A percentile compares a stretch with the other conserved stretches of the same genome.
Evolutionary conservation across 2,888 invertebrate species (phyloP).

Genomic region (Gibbula magus): DNA sequence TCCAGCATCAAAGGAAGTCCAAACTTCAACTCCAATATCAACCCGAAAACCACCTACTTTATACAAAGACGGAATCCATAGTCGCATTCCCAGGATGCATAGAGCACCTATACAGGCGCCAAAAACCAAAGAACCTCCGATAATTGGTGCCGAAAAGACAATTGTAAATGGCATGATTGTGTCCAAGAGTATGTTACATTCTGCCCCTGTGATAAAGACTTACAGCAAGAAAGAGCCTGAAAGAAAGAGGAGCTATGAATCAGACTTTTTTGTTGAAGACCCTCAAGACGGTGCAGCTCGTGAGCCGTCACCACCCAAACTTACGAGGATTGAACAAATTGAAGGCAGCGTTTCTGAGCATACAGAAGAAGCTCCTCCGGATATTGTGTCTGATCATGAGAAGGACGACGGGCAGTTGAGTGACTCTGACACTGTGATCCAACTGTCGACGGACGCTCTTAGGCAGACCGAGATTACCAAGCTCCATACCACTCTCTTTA

Average conservation of each 20-base stretch:
- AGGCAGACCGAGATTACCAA: not conserved
- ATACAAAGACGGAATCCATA: slow-evolving; percentile 4
- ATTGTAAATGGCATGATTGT: not conserved
- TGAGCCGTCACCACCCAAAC: slow-evolving; percentile 3
- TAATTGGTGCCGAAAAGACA: not conserved
- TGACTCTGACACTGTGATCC: not conserved
- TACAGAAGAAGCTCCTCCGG: not conserved
- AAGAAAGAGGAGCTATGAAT: slow-evolving; percentile 1
- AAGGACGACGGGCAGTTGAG: not conserved
- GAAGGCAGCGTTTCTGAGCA: not conserved
- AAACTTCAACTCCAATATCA: not conserved
- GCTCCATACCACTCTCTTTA: not conserved
- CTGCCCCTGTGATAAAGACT: not conserved
- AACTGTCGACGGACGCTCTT: not conserved
- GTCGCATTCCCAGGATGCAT: not conserved
- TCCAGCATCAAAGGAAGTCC: not conserved
- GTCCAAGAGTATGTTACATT: not conserved
- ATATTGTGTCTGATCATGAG: not conserved
- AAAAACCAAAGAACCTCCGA: not conserved
- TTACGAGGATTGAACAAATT: not conserved
- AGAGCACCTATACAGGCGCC: too few relatives aligned
- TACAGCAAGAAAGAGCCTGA: slow-evolving; percentile 12
- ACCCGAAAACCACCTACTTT: not conserved
- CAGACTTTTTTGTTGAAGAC: not conserved
- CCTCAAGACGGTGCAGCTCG: not conserved